Evolutionary conservation across 2,797 vertebrate species (phyloP), one percentile per base, ranked within the genome.

Genomic region (Rhodeus uyekii): DNA sequence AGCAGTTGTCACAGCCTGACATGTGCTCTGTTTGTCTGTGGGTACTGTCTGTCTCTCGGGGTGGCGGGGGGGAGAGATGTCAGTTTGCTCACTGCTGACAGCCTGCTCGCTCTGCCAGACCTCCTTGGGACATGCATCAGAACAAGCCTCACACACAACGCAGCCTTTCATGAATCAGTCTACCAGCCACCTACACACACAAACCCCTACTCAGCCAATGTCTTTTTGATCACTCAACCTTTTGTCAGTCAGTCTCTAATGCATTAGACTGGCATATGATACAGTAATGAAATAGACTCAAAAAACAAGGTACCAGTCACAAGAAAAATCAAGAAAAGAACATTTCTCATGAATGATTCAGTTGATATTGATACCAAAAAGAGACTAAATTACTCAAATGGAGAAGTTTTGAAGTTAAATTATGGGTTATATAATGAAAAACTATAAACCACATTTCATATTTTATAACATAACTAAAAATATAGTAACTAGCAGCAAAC

Each of bases 31-130:
- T 87, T 69, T 81, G 76, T 84, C 80, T 87, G 91, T 92, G 50
- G 63, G 68, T 76, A 44, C 89, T 90, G 88, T 87, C 86, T 87
- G 89, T 78, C 89, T 91, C 87, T 82, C 24, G 34, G 24, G 29
- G 18, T 36, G 38, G 24, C 5, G 38, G 65, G 24, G 27, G 73
- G 77, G 58, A 8, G 63, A 64, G 50, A 67, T 85, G 81, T 80
- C 80, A 87, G 83, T 79, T 78, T 72, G 39, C 55, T 84, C 69
- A 50, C 75, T 85, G 75, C 74, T 85, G 83, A 85, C 85, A 86
- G 77, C 64, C 64, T 44, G 60, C 72, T 86, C 61, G 32, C 74
- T 84, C 85, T 85, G 81, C 80, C 80, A 81, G 82, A 76, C 74
- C 74, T 86, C 74, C 27, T 58, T 81, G 81, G 81, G 83, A 87